A percentile compares a stretch with the other conserved stretches of the same genome.
phyloP scores from a whole-genome alignment of 1,140 invertebrate species.

The Antheraea pernyi region DNA sequence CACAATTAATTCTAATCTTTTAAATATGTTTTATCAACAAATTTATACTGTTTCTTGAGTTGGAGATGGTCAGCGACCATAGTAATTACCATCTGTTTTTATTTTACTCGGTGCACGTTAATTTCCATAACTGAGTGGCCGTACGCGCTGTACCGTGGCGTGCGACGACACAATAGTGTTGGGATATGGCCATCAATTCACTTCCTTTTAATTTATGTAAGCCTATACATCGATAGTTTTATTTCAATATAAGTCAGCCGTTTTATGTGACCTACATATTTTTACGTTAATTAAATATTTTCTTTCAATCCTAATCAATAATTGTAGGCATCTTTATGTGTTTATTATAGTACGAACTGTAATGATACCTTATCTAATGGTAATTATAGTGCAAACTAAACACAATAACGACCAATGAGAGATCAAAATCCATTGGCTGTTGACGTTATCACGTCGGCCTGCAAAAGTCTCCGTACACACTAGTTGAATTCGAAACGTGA shows the following conservation, averaged over 20 bases:
- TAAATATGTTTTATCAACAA: conserved; percentile 8
- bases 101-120: conserved; percentile 51
- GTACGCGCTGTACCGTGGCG: conserved; percentile 62
- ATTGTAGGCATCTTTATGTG: too few species aligned
- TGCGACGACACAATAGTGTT: conserved; percentile 37
- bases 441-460: too few species aligned
- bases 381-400: too few species aligned
- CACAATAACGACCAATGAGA: too few species aligned
- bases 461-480: too few species aligned
- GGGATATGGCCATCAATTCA: conserved; percentile 23
- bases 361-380: too few species aligned
- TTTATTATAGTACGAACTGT: too few species aligned
- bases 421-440: too few species aligned
- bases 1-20: not conserved
- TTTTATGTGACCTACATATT: too few species aligned
- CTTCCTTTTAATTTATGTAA: not conserved
- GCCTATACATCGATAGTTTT: not conserved
- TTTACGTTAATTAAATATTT: too few species aligned
- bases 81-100: conserved; percentile 70
- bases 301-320: too few species aligned
- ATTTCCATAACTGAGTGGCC: conserved; percentile 66
- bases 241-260: not conserved
- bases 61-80: conserved; percentile 55
- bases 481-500: too few species aligned
- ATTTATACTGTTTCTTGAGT: conserved; percentile 28